Base-by-base conservation (phyloP, 2,113 vertebrate genomes). In the Tachysurus vachellii region DNA sequence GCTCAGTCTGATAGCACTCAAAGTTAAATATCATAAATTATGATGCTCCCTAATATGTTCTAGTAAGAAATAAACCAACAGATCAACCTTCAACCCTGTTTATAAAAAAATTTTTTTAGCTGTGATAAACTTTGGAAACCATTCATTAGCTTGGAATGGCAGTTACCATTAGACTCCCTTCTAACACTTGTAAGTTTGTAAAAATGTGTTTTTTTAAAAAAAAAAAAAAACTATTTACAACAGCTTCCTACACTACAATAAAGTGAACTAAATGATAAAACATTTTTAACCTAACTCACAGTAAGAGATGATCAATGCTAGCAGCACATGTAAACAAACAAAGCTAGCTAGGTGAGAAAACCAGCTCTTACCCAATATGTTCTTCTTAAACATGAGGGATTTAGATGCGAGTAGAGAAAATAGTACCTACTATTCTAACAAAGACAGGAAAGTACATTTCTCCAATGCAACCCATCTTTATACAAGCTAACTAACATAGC, bases 21-120 rank as follows among this genome's bases (percentile, higher is more conserved):
- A 61, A 26, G 57, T 81, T 47, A 44, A 84, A 23, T 70, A 76
- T 59, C 36, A 87, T 82, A 68, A 80, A 84, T 77, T 21, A 83
- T 70, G 50, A 59, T 44, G 2, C 16, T 84, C 31, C 17, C 26
- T 76, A 5, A 16, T 17, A 66, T 50, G 76, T 28, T 54, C 28
- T 79, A 11, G 9, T 44, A 44, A 73, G 19, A 50, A 47, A 75
- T 26, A 4, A 47, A 50, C 44, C 21, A 75, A 23, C 10, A 50
- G 44, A 26, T 50, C 10, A 36, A 26, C 9, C 42, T 23, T 47
- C 42, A 21, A 47, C 36, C 71, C n/a, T 54, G 50, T n/a, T 53
- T 10, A 11, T 80, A 50, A 50, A 47, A 47, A 47, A n/a, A 2
- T 28, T 56, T 56, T 79, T 44, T 73, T 16, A 16, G 5, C 36